Evolutionary conservation across 2,113 vertebrate species (phyloP), one percentile per base, ranked within the genome.

Genomic region (Periophthalmodon schlosseri): DNA sequence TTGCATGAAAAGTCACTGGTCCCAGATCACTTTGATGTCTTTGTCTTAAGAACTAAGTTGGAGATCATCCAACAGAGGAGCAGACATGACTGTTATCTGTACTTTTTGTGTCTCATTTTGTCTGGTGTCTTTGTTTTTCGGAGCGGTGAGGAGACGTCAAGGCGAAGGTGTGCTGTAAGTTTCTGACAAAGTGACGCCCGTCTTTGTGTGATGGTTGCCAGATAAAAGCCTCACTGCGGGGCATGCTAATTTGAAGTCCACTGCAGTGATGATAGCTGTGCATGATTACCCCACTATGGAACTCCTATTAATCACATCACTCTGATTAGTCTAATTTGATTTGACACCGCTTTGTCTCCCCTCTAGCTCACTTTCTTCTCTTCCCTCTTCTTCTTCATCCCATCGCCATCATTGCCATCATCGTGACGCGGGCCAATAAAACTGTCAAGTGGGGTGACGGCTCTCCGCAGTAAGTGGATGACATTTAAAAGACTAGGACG

Each of bases 291-390:
- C 85, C 90, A 92, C 90, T 92, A 91, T 92, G 91, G 91, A 87
- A 91, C 87, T 91, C 87, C 86, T 91, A 92, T 92, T 93, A 92
- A 93, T 93, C 92, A 93, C 91, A 91, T 93, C 91, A 92, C 84
- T 92, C 91, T 84, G 86, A 90, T 91, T 89, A 91, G 91, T 92
- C 87, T 92, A 92, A 93, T 93, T 89, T 89, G 89, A 93, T 90
- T 89, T 91, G 92, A 92, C 88, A 92, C 72, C 56, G 78, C 77
- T 80, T 89, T 91, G 91, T 80, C 87, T 80, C 78, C 80, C 85
- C 86, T 50, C 76, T 69, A 39, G 69, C 74, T 50, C 60, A 69
- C 66, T 68, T 68, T 68, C 56, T 64, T 69, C 65, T 68, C 56
- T 56, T 57, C 65, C 54, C 24, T 36, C 66, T 21, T 67, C 44